Conservation (phyloP, 2,113 vertebrate genomes). For the Sinocyclocheilus anophthalmus region DNA sequence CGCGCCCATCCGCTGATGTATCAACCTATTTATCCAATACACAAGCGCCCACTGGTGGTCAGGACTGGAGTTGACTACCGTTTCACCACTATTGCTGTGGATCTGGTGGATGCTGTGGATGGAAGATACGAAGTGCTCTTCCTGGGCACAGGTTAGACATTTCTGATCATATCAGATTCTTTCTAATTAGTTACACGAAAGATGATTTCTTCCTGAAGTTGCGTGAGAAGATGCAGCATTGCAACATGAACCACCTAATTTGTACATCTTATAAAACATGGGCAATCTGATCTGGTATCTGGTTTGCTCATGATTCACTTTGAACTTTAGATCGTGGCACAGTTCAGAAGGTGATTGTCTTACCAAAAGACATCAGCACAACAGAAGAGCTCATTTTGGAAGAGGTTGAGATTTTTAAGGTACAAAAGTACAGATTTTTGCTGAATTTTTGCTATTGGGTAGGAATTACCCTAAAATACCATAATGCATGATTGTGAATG, state of each 20-base stretch:
- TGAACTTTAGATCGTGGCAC: constrained; percentile 76
- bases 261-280: neutral
- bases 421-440: constrained; percentile 53
- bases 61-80: constrained; percentile 81
- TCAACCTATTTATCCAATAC: constrained; percentile 79
- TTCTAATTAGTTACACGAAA: neutral
- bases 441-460: neutral
- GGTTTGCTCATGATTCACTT: neutral
- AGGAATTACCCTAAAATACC: neutral
- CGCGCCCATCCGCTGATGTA: constrained; percentile 83
- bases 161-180: neutral
- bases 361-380: constrained; percentile 77
- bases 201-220: neutral
- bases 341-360: constrained; percentile 83
- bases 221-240: neutral
- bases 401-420: constrained; percentile 83
- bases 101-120: constrained; percentile 82
- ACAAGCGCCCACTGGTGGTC: constrained; percentile 83
- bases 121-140: constrained; percentile 85
- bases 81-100: constrained; percentile 82
- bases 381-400: constrained; percentile 82
- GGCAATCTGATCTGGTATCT: neutral
- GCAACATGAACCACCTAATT: neutral
- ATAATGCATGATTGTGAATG: neutral
- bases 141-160: constrained; percentile 79